phyloP scores from a whole-genome alignment of 2,113 vertebrate genomes.

The Megatriorchis doriae region DNA sequence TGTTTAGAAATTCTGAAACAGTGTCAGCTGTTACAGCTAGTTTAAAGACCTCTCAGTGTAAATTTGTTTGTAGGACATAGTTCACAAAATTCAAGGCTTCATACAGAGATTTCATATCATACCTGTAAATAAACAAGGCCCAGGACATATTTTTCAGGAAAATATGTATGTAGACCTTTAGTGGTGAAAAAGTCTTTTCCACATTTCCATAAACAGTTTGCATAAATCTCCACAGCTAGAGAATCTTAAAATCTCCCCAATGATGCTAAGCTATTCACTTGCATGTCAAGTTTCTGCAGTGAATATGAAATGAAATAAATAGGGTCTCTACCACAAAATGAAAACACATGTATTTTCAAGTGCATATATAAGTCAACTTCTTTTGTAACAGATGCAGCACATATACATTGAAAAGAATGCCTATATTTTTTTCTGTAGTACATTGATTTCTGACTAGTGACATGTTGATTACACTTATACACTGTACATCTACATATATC shows the following conservation, averaged over 20 bases:
- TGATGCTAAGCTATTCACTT: constrained; percentile 3
- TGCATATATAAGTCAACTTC: neutral
- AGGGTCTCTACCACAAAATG: neutral
- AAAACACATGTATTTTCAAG: constrained; percentile 35
- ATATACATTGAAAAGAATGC: neutral
- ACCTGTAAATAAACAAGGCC: neutral
- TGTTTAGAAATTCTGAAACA: neutral
- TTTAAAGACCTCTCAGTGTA: neutral
- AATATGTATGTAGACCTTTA: neutral
- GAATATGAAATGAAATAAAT: constrained; percentile 43
- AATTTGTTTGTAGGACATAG: neutral
- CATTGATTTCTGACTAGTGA: neutral
- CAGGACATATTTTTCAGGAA: neutral
- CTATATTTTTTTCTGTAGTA: neutral
- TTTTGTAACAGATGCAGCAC: neutral
- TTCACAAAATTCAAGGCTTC: neutral
- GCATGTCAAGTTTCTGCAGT: constrained; percentile 10
- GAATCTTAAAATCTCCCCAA: constrained; percentile 28
- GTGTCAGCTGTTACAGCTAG: neutral
- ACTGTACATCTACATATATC: neutral
- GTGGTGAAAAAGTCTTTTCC: neutral
- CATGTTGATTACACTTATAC: neutral
- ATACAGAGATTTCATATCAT: neutral
- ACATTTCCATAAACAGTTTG: constrained; percentile 30
- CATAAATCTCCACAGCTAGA: constrained; percentile 29